Evolutionary conservation across 2,888 invertebrate genomes (phyloP).

Genomic region (Rosalia funebris): DNA sequence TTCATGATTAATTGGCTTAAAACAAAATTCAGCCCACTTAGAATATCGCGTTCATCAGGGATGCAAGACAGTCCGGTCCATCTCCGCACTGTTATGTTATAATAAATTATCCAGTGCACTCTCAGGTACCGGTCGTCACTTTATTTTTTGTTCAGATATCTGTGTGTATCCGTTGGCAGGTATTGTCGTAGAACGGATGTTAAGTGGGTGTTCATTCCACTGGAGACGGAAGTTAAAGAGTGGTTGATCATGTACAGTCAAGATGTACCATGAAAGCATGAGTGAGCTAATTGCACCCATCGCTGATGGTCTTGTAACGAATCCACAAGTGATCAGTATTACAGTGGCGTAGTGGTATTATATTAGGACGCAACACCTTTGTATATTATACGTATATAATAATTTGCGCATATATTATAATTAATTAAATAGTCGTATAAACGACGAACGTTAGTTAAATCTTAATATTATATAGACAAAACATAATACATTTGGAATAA

Average conservation of each 20-base stretch:
- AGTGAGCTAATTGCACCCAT: slow-evolving; percentile 40
- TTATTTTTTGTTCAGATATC: not conserved
- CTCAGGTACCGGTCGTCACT: not conserved
- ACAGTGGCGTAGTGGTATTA: slow-evolving; percentile 24
- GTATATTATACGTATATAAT: no score
- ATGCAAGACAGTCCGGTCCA: no score
- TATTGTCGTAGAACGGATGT: slow-evolving; percentile 44
- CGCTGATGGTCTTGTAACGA: slow-evolving; percentile 28
- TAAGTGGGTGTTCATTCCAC: slow-evolving; percentile 46
- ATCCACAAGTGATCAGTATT: slow-evolving; percentile 21
- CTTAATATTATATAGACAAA: no score
- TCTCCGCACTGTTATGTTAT: no score
- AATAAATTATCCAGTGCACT: not conserved
- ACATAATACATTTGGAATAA: no score
- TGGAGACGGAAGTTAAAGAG: slow-evolving; percentile 47
- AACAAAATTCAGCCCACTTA: no score
- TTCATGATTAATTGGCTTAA: no score
- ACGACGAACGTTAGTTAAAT: no score
- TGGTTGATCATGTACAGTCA: slow-evolving; percentile 46
- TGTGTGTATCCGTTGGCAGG: slow-evolving; percentile 13
- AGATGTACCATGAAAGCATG: slow-evolving; percentile 40
- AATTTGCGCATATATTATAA: no score
- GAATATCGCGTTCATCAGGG: no score
- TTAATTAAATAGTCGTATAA: no score
- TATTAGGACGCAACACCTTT: no score